Evolutionary conservation across 2,113 vertebrate genomes (phyloP), one percentile per base, ranked within the genome.

Genomic region (Platanista minor): DNA sequence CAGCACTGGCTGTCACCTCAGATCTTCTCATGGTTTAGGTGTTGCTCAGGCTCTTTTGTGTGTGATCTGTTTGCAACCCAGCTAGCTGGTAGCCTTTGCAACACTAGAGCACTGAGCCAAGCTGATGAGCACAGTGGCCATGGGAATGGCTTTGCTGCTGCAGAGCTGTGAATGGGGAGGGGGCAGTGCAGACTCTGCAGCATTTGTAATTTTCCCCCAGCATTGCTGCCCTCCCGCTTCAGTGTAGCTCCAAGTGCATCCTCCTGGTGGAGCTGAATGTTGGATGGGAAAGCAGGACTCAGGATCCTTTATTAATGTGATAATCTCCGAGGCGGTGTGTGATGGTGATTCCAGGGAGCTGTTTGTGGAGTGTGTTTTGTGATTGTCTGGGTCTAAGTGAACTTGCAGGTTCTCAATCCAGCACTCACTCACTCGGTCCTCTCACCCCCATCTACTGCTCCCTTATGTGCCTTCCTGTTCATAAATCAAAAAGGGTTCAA

Each of bases 61-160:
- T 84, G 57, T 29, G 18, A 75, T 72, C 57, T 54, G 75, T 25
- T 67, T 46, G 36, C 52, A 69, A 11, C 85, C 29, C 72, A 75
- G 75, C 71, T 69, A 46, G 75, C 59, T 75, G 33, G 75, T 43
- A 61, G 74, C 39, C 43, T 72, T 81, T 90, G 93, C 69, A 36
- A 8, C 6, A 4, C 87, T 43, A 3, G 61, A 64, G 49, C 80
- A 0, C 54, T 0, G 21, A 90, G 92, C 87, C 83, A 92, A 43
- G 74, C 49, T 7, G 3, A 25, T 5, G 46, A 66, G 15, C 36
- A 11, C 0, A 18, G 46, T 0, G 0, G 43, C 52, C 0, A 0
- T 21, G 41, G 11, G 25, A 29, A 23, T 11, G 52, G 71, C 29
- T 36, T 31, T 21, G 64, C 39, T 2, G 1, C 25, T 11, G 66